A percentile compares a stretch with the other conserved stretches of the same genome.
These are phyloP conservation scores for Canis aureus DNA, from an alignment of 2,113 vertebrate species.

Conservation along the genomic window DNA sequence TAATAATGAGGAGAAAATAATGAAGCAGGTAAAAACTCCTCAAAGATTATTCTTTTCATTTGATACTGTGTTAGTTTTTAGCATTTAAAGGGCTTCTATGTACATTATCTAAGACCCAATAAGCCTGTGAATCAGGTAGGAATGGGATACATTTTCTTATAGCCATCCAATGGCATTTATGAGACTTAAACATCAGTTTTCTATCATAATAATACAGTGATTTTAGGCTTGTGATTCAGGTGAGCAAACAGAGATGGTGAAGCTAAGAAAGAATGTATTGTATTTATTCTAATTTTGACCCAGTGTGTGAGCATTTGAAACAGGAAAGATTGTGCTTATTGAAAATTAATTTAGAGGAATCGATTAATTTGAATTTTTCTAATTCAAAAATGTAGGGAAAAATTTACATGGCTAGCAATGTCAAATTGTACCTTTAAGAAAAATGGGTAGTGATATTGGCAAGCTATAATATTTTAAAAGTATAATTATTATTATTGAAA, in stretches of 20 bases:
- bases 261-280: background rate
- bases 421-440: background rate
- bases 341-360: background rate
- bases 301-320: background rate
- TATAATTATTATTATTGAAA: background rate
- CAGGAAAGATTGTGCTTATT: background rate
- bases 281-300: background rate
- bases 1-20: background rate
- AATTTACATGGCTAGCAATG: background rate
- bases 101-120: background rate
- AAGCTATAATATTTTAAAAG: background rate
- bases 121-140: background rate
- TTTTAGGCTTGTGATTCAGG: background rate
- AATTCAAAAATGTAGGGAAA: background rate
- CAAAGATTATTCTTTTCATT: background rate
- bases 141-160: background rate
- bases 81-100: background rate
- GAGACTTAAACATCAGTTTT: background rate
- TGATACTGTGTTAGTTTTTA: background rate
- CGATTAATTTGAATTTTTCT: background rate
- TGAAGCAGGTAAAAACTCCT: background rate
- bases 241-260: background rate
- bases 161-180: background rate
- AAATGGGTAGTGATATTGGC: background rate
- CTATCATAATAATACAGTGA: background rate